Evolutionary conservation across 2,888 invertebrate genomes (phyloP).

Genomic region (Athripsodes cinereus): DNA sequence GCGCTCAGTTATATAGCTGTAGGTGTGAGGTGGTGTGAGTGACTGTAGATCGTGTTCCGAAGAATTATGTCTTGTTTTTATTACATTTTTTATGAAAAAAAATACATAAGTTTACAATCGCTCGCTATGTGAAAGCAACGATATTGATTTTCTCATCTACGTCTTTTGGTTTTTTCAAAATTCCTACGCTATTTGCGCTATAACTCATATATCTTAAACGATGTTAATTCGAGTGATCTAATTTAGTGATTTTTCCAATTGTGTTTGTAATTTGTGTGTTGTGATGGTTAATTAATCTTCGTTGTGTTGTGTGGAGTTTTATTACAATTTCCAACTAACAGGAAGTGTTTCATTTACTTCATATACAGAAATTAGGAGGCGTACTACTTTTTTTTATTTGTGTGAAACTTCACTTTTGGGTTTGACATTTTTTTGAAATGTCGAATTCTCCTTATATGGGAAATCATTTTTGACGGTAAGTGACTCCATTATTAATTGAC

Average conservation of each 20-base stretch:
- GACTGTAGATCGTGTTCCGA: slow-evolving; percentile 3
- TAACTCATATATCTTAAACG: not conserved
- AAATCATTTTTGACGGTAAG: not conserved
- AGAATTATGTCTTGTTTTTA: slow-evolving; percentile 51
- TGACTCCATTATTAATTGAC: not conserved
- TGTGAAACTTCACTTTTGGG: not conserved
- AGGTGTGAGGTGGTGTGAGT: not conserved
- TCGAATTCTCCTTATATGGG: not conserved
- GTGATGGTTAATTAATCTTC: slow-evolving; percentile 4
- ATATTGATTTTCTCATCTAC: slow-evolving; percentile 19
- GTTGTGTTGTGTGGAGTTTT: not conserved
- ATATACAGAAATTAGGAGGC: not conserved
- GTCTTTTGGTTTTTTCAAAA: slow-evolving; percentile 12
- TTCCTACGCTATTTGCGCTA: not conserved
- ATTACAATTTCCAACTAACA: not conserved
- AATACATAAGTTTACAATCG: slow-evolving; percentile 30
- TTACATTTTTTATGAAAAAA: slow-evolving; percentile 54
- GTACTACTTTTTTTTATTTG: not conserved
- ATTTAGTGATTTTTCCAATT: slow-evolving; percentile 2
- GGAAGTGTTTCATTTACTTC: slow-evolving; percentile 4
- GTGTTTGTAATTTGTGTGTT: slow-evolving; percentile 3
- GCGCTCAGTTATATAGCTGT: not conserved
- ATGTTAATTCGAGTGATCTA: not conserved
- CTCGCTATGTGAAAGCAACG: slow-evolving; percentile 15
- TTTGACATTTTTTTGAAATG: slow-evolving; percentile 4